Evolutionary conservation across 2,113 vertebrate species (phyloP).

Genomic region (Mellivora capensis): DNA sequence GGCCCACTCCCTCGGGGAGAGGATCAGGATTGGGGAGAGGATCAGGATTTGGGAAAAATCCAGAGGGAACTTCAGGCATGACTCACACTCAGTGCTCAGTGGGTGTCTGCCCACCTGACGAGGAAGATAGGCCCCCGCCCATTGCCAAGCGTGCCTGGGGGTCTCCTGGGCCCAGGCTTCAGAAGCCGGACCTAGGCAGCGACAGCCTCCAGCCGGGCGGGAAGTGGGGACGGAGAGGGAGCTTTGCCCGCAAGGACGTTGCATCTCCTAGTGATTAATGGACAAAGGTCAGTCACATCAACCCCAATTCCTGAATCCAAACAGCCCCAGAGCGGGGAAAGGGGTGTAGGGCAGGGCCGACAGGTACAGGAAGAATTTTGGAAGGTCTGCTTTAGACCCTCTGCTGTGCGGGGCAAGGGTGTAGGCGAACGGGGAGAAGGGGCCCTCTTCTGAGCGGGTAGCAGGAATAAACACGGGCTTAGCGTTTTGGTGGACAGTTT

Average conservation of each 20-base stretch:
- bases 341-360: no score
- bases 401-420: background rate
- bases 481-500: background rate
- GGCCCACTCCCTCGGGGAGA: background rate
- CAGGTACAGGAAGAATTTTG: background rate
- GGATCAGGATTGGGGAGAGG: background rate
- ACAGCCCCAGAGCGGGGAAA: background rate
- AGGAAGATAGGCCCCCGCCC: background rate
- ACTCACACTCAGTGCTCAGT: background rate
- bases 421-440: background rate
- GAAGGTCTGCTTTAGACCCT: background rate
- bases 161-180: background rate
- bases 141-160: background rate
- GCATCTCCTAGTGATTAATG: background rate
- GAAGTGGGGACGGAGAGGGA: no score
- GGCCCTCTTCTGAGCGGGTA: background rate
- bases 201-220: background rate
- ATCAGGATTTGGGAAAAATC: background rate
- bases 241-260: rapidly evolving
- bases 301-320: background rate
- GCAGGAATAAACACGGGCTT: background rate
- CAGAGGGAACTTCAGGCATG: background rate
- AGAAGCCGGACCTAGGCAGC: no score
- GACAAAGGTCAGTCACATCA: background rate
- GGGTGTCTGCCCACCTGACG: background rate